Base-by-base conservation (phyloP, 2,797 vertebrate species). In the Anguilla marmorata region DNA sequence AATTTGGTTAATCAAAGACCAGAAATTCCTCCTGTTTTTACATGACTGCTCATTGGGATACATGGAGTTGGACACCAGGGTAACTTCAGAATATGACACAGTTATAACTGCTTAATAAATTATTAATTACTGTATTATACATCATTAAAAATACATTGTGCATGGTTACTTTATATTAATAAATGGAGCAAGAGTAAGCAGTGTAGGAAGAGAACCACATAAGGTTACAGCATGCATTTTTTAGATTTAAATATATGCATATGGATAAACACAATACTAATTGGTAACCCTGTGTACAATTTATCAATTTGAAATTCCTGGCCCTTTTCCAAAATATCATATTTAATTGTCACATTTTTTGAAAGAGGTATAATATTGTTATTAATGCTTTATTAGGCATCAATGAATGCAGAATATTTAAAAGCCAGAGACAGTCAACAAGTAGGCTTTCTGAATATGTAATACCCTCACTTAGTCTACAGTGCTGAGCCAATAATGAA, bases 1-100 rank as follows among this genome's bases (percentile, higher is more conserved):
- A 11, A 86, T 50, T 14, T 9, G 12, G 11, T 76, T 86, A 7
- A 50, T 72, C 21, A 86, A 86, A 74, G 27, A 87, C 24, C 16
- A 52, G 45, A 45, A 86, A 48, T 72, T 86, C 14, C 66, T 86
- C 66, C 41, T 52, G 33, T n/a, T 86, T 86, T 74, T 50, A 66
- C 85, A 86, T 72, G 85, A 63, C 48, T 86, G 24, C n/a, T 72
- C 30, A 72, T 86, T 52, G 85, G 63, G 48, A 74, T 86, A 21
- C 69, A 52, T 37, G 37, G 63, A 72, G 74, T 79, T 79, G 12
- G 74, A 79, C 12, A 37, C 37, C 33, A 79, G 30, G 33, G 33
- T 37, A 37, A 79, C 33, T 27, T 72, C 27, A 33, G 69, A 72
- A 9, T 79, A 45, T 45, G 7, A 4, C 33, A 4, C 37, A 45